Evolutionary conservation across 2,888 invertebrate species (phyloP), one percentile per base, ranked within the genome.

Genomic region (Eupithecia subumbrata): DNA sequence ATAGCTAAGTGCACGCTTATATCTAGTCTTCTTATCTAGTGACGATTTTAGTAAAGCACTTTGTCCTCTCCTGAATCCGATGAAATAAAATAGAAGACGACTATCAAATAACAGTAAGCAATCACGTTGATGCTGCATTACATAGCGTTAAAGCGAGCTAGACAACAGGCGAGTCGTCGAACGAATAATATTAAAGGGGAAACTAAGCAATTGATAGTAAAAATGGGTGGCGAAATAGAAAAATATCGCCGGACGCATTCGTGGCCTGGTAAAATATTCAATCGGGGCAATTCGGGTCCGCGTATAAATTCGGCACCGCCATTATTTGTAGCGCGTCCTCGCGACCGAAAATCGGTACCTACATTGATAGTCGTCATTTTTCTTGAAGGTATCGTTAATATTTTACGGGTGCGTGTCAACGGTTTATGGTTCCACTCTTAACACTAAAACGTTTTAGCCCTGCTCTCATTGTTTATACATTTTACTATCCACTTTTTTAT

Each of bases 221-320:
- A 92, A 94, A 93, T 91, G 92, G 92, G 90, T 89, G 89, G 88
- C 87, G 92, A 91, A 94, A 94, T 93, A 92, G 93, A 94, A 94
- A 94, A 94, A 94, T 93, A 93, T 93, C 92, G 93, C 87, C 89
- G 88, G 90, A 90, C 91, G 90, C 91, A 91, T 90, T 92, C 93
- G 94, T 94, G 94, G 91, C 90, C 91, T 92, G 92, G 92, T 94
- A 93, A 95, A 95, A 94, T 95, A 95, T 95, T 94, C 94, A 95
- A 94, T 93, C 93, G 93, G 92, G 92, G 89, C 93, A 92, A 93
- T 94, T 92, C 92, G 91, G 92, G 92, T 89, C 91, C 92, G 90
- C 91, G 93, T 92, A 93, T 94, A 94, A 93, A 94, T 93, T 93
- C 89, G 88, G 91, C 84, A 91, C 90, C 89, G 89, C 89, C 93